Evolutionary conservation across 2,797 vertebrate species (phyloP).

Genomic region (Epinephelus coioides): DNA sequence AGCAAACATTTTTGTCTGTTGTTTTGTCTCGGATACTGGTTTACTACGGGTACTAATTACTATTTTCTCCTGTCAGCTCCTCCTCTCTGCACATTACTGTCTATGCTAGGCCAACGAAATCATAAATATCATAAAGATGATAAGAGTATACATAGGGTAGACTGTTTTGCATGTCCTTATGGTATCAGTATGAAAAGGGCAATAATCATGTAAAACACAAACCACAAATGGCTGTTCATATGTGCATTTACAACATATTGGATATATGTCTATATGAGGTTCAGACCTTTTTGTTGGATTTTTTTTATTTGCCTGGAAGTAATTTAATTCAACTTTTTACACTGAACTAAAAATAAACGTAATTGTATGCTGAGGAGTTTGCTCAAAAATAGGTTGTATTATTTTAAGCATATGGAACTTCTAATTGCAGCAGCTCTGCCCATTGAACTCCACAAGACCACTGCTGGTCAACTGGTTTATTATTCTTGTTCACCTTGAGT

Average conservation of each 20-base stretch:
- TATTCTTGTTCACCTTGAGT: conserved; percentile 15
- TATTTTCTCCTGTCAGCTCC: not conserved
- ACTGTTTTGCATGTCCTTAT: not conserved
- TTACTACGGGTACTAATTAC: not conserved
- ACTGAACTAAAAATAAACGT: conserved; percentile 21
- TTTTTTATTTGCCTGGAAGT: not conserved
- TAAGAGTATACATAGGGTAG: too few species aligned
- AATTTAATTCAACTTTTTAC: conserved; percentile 5
- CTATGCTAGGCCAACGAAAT: not conserved
- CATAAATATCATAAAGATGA: not conserved
- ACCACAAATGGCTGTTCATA: conserved; percentile 8
- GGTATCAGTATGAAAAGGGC: not conserved
- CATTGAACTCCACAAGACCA: conserved; percentile 4
- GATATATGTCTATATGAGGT: not conserved
- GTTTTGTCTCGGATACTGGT: conserved; percentile 4
- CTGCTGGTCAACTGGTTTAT: not conserved
- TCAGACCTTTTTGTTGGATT: not conserved
- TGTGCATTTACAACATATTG: too few species aligned
- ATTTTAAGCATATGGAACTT: conserved; percentile 1
- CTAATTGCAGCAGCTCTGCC: conserved; percentile 11
- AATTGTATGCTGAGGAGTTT: conserved; percentile 6
- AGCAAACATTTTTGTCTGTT: not conserved
- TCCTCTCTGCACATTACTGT: not conserved
- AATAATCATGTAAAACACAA: conserved; percentile 20
- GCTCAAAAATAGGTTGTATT: conserved; percentile 15